These are phyloP conservation scores for Xiphorhynchus elegans DNA, from an alignment of 2,113 vertebrate species.

Conservation along the genomic window DNA sequence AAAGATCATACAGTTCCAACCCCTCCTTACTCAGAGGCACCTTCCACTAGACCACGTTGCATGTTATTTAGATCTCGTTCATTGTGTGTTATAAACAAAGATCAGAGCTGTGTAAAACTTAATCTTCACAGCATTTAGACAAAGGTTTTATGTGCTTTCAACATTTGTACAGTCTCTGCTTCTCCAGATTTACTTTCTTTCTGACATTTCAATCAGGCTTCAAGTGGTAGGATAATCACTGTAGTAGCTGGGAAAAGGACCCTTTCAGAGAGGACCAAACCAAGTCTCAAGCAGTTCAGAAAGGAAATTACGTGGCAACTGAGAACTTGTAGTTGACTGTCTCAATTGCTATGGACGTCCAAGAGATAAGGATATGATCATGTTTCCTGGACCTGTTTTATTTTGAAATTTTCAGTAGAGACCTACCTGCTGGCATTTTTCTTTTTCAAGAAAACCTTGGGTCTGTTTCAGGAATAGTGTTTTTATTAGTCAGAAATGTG, in stretches of 20 bases:
- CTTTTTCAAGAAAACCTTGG: neutral
- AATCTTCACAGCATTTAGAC: neutral
- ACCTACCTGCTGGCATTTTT: accelerated
- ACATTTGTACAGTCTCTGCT: neutral
- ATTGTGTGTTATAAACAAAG: neutral
- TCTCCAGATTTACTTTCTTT: neutral
- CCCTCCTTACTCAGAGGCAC: too few species aligned
- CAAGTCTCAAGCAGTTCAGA: neutral
- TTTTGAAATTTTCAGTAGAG: neutral
- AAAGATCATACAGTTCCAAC: neutral
- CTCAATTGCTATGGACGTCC: neutral
- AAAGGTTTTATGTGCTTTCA: neutral
- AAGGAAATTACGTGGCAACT: neutral
- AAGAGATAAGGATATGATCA: neutral
- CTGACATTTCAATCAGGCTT: neutral
- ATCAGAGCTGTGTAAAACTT: neutral
- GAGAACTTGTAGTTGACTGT: neutral
- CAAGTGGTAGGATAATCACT: neutral
- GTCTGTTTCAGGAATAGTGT: neutral
- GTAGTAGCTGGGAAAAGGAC: neutral
- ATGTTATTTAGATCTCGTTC: neutral
- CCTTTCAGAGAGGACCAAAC: neutral
- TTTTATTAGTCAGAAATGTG: neutral
- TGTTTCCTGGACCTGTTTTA: neutral
- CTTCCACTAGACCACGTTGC: neutral